Base-by-base conservation (phyloP, 2,888 invertebrate genomes). In the Pseudolycoriella hygida region DNA sequence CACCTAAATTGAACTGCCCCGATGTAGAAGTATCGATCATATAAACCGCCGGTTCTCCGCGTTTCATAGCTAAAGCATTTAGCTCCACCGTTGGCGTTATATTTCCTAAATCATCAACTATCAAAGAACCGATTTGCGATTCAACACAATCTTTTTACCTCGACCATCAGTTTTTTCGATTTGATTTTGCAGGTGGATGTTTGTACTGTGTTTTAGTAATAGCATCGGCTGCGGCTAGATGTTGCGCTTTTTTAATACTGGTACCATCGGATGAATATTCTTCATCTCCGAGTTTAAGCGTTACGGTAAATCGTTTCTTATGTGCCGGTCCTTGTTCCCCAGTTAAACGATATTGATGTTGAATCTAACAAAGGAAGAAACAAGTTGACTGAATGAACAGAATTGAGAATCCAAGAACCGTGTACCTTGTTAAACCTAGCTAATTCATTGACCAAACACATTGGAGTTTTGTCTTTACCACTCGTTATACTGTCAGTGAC, bases 161-260 rank as follows among this genome's bases (percentile, higher is more conserved):
- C 14, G 49, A 40, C 44, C 46, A 18, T 60, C 58, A n/a, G 58
- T 48, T 54, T 52, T 40, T 43, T 56, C 70, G 66, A 43, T 67
- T 67, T 2, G 70, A 70, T 61, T 81, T 81, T 2, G 78, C 76
- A 46, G 87, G 82, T 49, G 90, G 88, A 66, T 84, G 83, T 56
- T 80, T 77, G 62, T 85, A 87, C 60, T 77, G 74, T 14, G 96
- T 94, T 57, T 81, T 78, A 46, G 77, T 69, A 34, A 97, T 72
- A 40, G 97, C 96, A 55, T 81, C 77, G 47, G 77, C 79, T 32
- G 97, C 97, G 45, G 96, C 96, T 50, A 88, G 80, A 67, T 97
- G 94, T 67, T 98, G 97, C 19, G 97, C 97, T 64, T 94, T 93
- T 65, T 96, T 97, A 58, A 98, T 98, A 56, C 94, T 96, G 49